phyloP scores from a whole-genome alignment of 1,140 invertebrate species.

The Drosophila bocki region DNA sequence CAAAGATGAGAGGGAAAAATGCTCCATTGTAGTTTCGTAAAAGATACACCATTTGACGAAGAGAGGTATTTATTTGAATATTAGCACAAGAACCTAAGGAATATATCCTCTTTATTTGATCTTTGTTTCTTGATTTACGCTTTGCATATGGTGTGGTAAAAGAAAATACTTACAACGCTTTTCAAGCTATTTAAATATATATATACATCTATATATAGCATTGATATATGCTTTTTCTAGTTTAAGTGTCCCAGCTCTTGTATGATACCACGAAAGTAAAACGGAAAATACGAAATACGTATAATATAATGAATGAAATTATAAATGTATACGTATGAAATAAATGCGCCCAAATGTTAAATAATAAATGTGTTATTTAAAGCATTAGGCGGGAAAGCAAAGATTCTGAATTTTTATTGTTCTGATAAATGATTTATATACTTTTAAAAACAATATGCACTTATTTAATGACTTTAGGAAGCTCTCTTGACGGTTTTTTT shows the following conservation, averaged over 20 bases:
- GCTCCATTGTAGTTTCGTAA: conserved; percentile 72
- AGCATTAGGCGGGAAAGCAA: not conserved
- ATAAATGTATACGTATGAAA: conserved; percentile 46
- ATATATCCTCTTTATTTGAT: conserved; percentile 17
- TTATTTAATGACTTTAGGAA: not conserved
- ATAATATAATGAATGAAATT: conserved; percentile 60
- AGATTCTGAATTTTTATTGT: not conserved
- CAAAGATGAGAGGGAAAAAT: conserved; percentile 46
- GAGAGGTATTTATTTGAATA: conserved; percentile 30
- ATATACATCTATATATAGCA: conserved; percentile 2
- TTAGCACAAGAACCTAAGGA: conserved; percentile 45
- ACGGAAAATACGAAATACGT: conserved; percentile 41
- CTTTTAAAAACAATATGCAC: not conserved
- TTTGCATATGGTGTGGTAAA: conserved; percentile 84
- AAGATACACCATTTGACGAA: conserved; percentile 24
- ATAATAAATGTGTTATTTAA: conserved; percentile 6
- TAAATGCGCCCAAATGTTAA: conserved; percentile 57
- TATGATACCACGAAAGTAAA: conserved; percentile 52
- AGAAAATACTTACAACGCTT: conserved; percentile 50
- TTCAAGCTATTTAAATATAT: conserved; percentile 7
- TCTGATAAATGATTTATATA: not conserved
- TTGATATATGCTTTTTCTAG: conserved; percentile 61
- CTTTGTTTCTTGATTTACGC: conserved; percentile 35
- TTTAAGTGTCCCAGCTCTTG: conserved; percentile 67
- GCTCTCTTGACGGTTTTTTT: not conserved